Conservation (phyloP, 2,797 vertebrate genomes). For the Gymnopithys bicolor region DNA sequence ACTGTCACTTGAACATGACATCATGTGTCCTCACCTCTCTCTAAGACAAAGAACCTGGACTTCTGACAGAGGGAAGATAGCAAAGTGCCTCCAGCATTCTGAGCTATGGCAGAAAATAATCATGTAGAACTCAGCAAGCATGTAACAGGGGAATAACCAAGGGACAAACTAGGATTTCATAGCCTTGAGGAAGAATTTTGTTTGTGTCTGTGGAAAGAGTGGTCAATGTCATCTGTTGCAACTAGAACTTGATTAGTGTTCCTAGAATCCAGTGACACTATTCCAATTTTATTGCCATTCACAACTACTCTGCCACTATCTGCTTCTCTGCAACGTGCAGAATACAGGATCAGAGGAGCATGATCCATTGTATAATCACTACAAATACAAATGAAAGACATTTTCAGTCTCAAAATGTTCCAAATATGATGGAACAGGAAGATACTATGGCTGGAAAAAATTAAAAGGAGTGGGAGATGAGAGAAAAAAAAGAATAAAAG, state of each 20-base stretch:
- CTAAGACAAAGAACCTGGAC: background rate
- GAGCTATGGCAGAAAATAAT: background rate
- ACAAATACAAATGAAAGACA: background rate
- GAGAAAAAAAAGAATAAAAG: background rate
- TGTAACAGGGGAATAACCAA: background rate
- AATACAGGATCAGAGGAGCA: background rate
- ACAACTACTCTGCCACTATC: background rate
- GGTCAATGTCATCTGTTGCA: background rate
- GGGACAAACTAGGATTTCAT: background rate
- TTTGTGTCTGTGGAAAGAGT: background rate
- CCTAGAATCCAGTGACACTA: background rate
- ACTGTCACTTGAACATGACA: fast-evolving
- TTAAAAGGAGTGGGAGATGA: background rate
- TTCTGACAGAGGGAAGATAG: background rate
- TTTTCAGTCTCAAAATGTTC: background rate
- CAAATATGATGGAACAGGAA: background rate
- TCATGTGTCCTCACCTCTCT: background rate
- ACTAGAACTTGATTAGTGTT: background rate
- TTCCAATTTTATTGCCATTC: background rate
- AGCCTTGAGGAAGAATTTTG: background rate
- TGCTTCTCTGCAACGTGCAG: background rate
- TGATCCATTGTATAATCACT: background rate
- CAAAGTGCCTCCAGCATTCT: background rate
- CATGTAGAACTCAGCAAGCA: background rate
- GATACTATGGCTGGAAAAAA: background rate